Base-by-base conservation (phyloP, 2,797 vertebrate genomes). In the Alauda arvensis region DNA sequence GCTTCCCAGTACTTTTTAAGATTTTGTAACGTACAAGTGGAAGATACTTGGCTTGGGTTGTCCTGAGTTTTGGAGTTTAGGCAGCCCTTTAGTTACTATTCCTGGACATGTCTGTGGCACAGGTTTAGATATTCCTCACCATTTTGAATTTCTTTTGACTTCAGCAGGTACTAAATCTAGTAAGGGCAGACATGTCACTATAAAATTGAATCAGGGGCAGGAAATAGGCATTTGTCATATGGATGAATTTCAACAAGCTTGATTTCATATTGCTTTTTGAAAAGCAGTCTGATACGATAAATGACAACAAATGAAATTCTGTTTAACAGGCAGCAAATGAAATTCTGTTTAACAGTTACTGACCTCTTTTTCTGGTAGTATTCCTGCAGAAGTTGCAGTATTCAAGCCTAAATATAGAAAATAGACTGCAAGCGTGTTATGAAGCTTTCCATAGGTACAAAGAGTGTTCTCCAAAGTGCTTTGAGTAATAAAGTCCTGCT, bases 281-380 rank as follows among this genome's bases (percentile, higher is more conserved):
- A 88, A 86, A 66, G 65, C 79, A 93, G 77, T 45, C 61, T 92
- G 62, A 37, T 59, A 42, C 1, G 16, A 85, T 87, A 85, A 89
- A 85, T 90, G 84, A n/a, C 81, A 91, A 83, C 34, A 80, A 79
- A 74, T 83, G 21, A 78, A 93, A 92, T 92, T 53, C 53, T 85
- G 19, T 67, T 81, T 69, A 93, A 51, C 56, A 77, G 74, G 39
- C 81, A 91, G 85, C 34, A 80, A 79, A 70, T 83, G 34, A 83
- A 93, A 92, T 93, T 49, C 51, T 87, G 19, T 63, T 81, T 70
- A 91, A 51, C 53, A 80, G 74, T 74, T 81, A 43, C 49, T 89
- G 76, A 91, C 75, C 65, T 72, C 26, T 77, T 86, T 75, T 67
- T 85, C 51, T 26, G 5, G 23, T 51, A 59, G 28, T 51, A 65